phyloP scores from a whole-genome alignment of 2,888 invertebrate genomes.

The Melolontha melolontha region DNA sequence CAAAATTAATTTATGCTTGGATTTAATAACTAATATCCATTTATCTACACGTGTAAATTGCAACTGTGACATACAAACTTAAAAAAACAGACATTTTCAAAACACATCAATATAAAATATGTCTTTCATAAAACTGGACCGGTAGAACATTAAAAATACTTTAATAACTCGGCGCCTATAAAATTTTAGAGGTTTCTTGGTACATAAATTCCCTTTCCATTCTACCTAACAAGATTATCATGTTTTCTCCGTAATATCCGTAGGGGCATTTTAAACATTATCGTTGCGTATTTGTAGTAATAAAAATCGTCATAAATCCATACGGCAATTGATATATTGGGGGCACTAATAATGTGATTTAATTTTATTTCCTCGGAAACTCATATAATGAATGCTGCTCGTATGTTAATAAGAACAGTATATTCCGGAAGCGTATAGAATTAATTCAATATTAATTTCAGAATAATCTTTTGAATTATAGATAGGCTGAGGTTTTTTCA shows the following conservation, averaged over 20 bases:
- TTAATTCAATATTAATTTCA: conserved; percentile 25
- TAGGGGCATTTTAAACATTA: conserved; percentile 27
- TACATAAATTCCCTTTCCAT: conserved; percentile 29
- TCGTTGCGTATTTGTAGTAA: conserved; percentile 27
- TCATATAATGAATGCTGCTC: not conserved
- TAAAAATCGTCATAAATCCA: conserved; percentile 24
- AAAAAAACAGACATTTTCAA: conserved; percentile 11
- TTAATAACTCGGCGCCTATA: conserved; percentile 23
- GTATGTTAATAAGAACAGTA: conserved; percentile 7
- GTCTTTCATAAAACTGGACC: conserved; percentile 31
- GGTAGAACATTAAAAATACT: conserved; percentile 27
- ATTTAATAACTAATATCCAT: no score
- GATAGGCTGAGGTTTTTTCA: not conserved
- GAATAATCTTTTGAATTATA: conserved; percentile 10
- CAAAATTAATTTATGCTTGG: no score
- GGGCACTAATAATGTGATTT: conserved; percentile 18
- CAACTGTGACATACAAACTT: no score
- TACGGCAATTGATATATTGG: conserved; percentile 25
- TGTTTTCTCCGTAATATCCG: conserved; percentile 22
- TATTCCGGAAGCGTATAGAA: not conserved
- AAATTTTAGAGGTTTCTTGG: conserved; percentile 26
- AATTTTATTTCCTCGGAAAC: conserved; percentile 6
- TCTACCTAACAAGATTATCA: conserved; percentile 32
- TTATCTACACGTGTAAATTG: no score
- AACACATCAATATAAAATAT: conserved; percentile 21